Percentiles rank a stretch among this genome's conserved stretches.
phyloP scores from a whole-genome alignment of 23 tunicate genomes.

The Ciona savignyi region DNA sequence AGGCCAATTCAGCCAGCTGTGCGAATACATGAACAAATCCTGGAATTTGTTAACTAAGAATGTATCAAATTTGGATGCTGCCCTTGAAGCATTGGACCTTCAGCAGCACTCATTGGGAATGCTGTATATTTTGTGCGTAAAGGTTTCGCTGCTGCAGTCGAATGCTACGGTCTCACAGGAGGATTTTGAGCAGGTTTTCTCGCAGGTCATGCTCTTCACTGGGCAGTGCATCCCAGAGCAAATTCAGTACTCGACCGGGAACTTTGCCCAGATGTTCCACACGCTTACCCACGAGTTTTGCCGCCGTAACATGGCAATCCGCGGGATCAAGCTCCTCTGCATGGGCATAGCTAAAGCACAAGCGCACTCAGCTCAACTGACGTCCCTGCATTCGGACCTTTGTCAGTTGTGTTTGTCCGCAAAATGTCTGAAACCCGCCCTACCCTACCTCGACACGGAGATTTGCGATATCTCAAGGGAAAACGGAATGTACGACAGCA shows the following conservation, averaged over 20 bases:
- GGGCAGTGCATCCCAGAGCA: slow-evolving; percentile 53
- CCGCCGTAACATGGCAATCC: slow-evolving; percentile 65
- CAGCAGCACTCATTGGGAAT: slow-evolving; percentile 81
- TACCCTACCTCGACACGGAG: slow-evolving; percentile 62
- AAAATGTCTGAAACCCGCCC: slow-evolving; percentile 78
- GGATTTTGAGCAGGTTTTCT: slow-evolving; percentile 61
- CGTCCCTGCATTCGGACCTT: slow-evolving; percentile 75
- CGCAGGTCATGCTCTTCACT: slow-evolving; percentile 47
- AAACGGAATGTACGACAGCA: slow-evolving; percentile 56
- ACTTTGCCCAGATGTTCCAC: slow-evolving; percentile 80
- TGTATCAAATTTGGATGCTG: slow-evolving; percentile 41
- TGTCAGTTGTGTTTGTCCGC: slow-evolving; percentile 77
- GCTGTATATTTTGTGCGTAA: slow-evolving; percentile 64
- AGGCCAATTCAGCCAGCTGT: slow-evolving; percentile 72
- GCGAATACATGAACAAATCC: slow-evolving; percentile 79
- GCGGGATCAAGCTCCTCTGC: slow-evolving; percentile 55
- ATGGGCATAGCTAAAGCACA: slow-evolving; percentile 50
- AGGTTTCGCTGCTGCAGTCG: slow-evolving; percentile 50
- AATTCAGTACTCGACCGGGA: slow-evolving; percentile 63
- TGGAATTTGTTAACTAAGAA: slow-evolving; percentile 59
- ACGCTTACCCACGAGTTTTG: slow-evolving; percentile 59
- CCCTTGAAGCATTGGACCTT: slow-evolving; percentile 66
- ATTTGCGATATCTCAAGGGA: slow-evolving; percentile 70
- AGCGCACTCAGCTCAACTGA: slow-evolving; percentile 55
- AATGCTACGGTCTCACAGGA: slow-evolving; percentile 9